Evolutionary conservation across 2,888 invertebrate species (phyloP).

Genomic region (Drosophila buzzatii): DNA sequence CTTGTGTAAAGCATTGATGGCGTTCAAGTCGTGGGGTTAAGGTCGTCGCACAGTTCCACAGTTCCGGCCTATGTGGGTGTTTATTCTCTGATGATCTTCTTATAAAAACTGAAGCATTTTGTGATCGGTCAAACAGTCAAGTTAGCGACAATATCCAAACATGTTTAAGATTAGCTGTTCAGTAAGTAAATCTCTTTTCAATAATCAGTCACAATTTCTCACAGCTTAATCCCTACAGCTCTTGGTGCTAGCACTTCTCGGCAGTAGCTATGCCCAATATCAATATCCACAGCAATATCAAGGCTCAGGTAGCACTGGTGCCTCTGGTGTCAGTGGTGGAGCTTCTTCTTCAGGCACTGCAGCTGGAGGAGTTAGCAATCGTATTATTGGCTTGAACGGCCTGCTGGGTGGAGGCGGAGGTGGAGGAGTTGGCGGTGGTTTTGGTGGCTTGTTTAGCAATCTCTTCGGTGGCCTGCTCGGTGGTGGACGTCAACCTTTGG

Average conservation of each 20-base stretch:
- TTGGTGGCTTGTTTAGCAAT: slow-evolving; percentile 46
- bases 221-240: slow-evolving; percentile 31
- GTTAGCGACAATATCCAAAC: slow-evolving; percentile 42
- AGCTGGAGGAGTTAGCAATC: slow-evolving; percentile 55
- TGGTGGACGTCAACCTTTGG: slow-evolving; percentile 43
- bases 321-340: not conserved
- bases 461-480: slow-evolving; percentile 55
- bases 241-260: slow-evolving; percentile 50
- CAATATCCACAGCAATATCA: slow-evolving; percentile 51
- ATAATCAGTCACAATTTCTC: not conserved
- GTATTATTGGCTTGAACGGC: slow-evolving; percentile 63
- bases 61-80: slow-evolving; percentile 71
- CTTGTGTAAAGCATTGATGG: slow-evolving; percentile 75
- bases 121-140: slow-evolving; percentile 51
- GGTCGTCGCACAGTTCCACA: slow-evolving; percentile 59
- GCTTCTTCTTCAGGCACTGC: not conserved
- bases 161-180: slow-evolving; percentile 55
- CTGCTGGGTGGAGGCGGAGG: slow-evolving; percentile 62
- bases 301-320: slow-evolving; percentile 12
- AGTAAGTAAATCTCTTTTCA: slow-evolving; percentile 46
- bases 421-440: slow-evolving; percentile 58
- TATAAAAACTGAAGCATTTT: slow-evolving; percentile 69
- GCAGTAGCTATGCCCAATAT: slow-evolving; percentile 60
- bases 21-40: slow-evolving; percentile 70
- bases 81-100: slow-evolving; percentile 35